Conservation (phyloP, 2,888 invertebrate species). For the Marasmarcha lunaedactyla region DNA sequence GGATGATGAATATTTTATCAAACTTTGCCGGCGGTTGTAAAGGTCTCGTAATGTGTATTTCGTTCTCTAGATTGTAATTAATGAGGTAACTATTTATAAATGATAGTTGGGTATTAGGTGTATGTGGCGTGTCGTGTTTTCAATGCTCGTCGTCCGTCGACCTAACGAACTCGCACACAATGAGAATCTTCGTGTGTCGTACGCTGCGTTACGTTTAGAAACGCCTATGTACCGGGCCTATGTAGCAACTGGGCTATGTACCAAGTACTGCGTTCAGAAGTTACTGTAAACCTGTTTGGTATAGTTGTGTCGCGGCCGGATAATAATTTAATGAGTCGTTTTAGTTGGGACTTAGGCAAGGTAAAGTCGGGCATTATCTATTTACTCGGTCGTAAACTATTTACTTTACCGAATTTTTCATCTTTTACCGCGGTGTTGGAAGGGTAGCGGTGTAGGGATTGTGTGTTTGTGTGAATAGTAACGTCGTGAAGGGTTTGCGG, state of each 20-base stretch:
- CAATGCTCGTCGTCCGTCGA: slow-evolving; percentile 22
- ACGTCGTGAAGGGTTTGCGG: no score
- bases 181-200: slow-evolving; percentile 3
- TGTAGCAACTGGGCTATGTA: slow-evolving; percentile 11
- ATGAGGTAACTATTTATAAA: background rate
- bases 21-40: no score
- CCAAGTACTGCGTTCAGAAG: background rate
- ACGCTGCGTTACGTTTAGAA: slow-evolving; percentile 23
- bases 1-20: no score
- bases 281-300: slow-evolving; percentile 1
- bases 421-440: no score
- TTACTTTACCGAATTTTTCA: no score
- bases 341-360: background rate
- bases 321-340: background rate
- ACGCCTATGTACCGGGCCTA: slow-evolving; percentile 16
- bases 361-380: background rate
- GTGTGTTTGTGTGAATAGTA: no score
- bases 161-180: slow-evolving; percentile 22
- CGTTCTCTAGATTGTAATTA: no score
- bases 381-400: no score
- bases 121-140: background rate
- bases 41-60: no score
- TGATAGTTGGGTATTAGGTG: background rate
- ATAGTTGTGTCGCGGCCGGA: background rate
- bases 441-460: no score